phyloP scores from a whole-genome alignment of 2,888 invertebrate genomes.

The Cephus runcator region DNA sequence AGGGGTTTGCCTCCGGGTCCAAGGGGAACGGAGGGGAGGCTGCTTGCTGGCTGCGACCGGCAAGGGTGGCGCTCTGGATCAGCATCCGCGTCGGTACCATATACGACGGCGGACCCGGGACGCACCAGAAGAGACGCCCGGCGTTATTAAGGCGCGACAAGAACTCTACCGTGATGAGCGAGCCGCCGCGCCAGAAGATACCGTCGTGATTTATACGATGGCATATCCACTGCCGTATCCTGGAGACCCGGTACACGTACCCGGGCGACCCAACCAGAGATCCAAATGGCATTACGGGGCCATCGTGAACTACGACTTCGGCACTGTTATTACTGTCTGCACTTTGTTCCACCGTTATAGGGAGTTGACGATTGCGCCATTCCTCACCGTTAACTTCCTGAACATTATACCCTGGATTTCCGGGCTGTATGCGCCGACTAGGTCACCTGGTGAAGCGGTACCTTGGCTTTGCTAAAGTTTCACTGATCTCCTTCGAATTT shows the following conservation, averaged over 20 bases:
- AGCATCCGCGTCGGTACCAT: slow-evolving; percentile 14
- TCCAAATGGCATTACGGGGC: slow-evolving; percentile 1
- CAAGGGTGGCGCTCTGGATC: no score
- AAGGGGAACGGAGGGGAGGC: not conserved
- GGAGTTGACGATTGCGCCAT: no score
- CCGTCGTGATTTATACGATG: slow-evolving; percentile 63
- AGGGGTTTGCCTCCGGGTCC: slow-evolving; percentile 23
- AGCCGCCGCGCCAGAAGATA: slow-evolving; percentile 62
- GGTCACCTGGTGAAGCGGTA: no score
- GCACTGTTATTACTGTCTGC: no score
- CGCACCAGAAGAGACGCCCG: slow-evolving; percentile 51
- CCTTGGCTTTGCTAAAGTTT: no score
- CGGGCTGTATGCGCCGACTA: no score
- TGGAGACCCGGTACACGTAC: no score
- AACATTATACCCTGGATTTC: no score
- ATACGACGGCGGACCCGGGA: slow-evolving; percentile 21
- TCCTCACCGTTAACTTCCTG: no score
- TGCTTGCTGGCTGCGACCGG: not conserved
- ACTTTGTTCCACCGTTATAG: no score
- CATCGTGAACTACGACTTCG: no score
- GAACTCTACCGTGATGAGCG: slow-evolving; percentile 64
- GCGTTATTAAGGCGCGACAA: slow-evolving; percentile 65
- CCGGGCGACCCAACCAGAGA: not conserved
- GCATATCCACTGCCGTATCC: slow-evolving; percentile 25
- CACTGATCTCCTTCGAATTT: no score